Evolutionary conservation across 2,113 vertebrate genomes (phyloP).

Genomic region (Electrona antarctica): DNA sequence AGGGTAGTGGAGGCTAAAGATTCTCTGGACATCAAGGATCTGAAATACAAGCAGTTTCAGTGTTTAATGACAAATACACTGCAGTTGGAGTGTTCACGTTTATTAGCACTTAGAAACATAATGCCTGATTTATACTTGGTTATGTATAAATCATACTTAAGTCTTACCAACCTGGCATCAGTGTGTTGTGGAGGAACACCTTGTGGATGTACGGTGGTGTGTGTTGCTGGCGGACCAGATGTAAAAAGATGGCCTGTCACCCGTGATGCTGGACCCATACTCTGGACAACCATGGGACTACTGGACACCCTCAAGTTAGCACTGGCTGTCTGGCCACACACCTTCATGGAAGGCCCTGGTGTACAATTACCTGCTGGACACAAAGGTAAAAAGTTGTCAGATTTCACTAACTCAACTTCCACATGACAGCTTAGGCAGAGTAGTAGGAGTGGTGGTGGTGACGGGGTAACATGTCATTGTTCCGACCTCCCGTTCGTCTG

Average conservation of each 20-base stretch:
- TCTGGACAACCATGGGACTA: slow-evolving; percentile 81
- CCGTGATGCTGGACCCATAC: slow-evolving; percentile 76
- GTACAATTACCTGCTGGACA: slow-evolving; percentile 75
- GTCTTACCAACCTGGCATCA: slow-evolving; percentile 84
- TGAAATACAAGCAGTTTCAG: slow-evolving; percentile 66
- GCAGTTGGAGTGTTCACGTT: not conserved
- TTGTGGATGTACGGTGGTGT: slow-evolving; percentile 78
- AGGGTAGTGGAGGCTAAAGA: slow-evolving; percentile 86
- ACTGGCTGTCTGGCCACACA: slow-evolving; percentile 80
- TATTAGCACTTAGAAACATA: too few species aligned
- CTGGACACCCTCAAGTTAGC: slow-evolving; percentile 82
- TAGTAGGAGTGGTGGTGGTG: not conserved
- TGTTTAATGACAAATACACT: slow-evolving; percentile 1
- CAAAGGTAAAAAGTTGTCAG: slow-evolving; percentile 12
- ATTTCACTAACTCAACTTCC: too few species aligned
- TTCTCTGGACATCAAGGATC: slow-evolving; percentile 84
- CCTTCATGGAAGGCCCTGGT: slow-evolving; percentile 76
- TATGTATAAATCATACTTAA: too few species aligned
- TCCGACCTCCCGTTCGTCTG: too few species aligned
- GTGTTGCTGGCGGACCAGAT: slow-evolving; percentile 71
- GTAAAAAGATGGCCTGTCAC: slow-evolving; percentile 72
- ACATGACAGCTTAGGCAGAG: not conserved
- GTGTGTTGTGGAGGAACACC: slow-evolving; percentile 79
- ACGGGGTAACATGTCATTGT: too few species aligned
- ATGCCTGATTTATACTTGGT: too few species aligned